Conservation (phyloP, 1,140 invertebrate species). For the Drosophila fuyamai region DNA sequence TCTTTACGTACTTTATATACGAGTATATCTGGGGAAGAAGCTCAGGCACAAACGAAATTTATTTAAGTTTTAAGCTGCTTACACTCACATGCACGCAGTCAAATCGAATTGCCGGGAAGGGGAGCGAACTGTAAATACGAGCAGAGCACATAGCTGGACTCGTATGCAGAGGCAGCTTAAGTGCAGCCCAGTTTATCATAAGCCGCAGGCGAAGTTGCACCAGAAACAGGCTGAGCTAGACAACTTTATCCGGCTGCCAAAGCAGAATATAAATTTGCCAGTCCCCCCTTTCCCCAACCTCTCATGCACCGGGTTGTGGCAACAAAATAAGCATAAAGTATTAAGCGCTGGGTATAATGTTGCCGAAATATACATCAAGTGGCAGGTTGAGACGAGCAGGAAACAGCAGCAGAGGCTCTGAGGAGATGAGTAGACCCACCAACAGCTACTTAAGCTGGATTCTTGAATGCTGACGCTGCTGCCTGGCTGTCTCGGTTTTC, state of each 20-base stretch:
- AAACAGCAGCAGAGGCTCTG: conserved; percentile 1
- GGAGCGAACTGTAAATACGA: conserved; percentile 49
- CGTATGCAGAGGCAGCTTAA: conserved; percentile 56
- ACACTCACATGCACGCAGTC: conserved; percentile 18
- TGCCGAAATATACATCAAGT: conserved; percentile 70
- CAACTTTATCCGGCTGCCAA: conserved; percentile 66
- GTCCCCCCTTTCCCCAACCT: background rate
- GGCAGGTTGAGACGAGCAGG: conserved; percentile 31
- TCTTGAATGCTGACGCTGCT: conserved; percentile 42
- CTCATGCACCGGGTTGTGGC: conserved; percentile 29
- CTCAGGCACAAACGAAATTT: conserved; percentile 55
- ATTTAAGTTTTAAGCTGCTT: conserved; percentile 78
- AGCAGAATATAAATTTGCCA: conserved; percentile 70
- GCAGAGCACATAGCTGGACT: conserved; percentile 46
- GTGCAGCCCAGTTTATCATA: conserved; percentile 68
- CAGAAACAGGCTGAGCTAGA: conserved; percentile 44
- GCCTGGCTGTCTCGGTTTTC: conserved; percentile 55
- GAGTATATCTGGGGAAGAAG: conserved; percentile 22
- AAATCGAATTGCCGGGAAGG: conserved; percentile 71
- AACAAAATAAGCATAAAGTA: conserved; percentile 80
- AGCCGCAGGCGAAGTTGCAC: conserved; percentile 53
- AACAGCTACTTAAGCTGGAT: conserved; percentile 68
- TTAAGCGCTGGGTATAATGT: conserved; percentile 72
- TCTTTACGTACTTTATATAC: background rate
- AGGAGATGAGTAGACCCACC: conserved; percentile 33